phyloP scores from a whole-genome alignment of 2,888 invertebrate genomes.

The Pardosa pseudoannulata region DNA sequence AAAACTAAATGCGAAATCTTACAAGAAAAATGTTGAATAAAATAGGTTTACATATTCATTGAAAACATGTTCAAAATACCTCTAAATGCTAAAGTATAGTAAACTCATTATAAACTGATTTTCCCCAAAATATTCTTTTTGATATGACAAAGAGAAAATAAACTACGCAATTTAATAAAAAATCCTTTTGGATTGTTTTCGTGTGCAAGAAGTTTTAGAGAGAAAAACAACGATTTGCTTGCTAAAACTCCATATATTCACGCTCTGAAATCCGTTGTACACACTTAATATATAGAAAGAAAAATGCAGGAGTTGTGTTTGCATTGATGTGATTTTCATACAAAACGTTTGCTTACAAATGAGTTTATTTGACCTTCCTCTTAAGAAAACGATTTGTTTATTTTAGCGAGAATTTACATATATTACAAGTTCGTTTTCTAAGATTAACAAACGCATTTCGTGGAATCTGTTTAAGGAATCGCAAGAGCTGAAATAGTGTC shows the following conservation, averaged over 20 bases:
- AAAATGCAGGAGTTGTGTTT: background rate
- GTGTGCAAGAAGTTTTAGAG: background rate
- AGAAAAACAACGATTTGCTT: background rate
- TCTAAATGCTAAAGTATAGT: too few species aligned
- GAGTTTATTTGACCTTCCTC: conserved; percentile 51
- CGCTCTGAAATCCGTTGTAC: background rate
- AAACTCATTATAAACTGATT: background rate
- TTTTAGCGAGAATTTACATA: conserved; percentile 27
- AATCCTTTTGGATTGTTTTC: background rate
- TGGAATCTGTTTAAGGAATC: conserved; percentile 30
- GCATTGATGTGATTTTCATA: conserved; percentile 33
- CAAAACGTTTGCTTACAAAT: conserved; percentile 35
- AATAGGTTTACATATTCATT: background rate
- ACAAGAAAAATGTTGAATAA: background rate
- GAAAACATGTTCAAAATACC: background rate
- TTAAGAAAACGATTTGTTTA: conserved; percentile 10
- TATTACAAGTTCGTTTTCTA: conserved; percentile 40
- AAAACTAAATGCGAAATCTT: background rate
- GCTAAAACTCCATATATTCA: background rate
- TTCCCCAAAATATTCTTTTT: background rate
- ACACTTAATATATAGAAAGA: background rate
- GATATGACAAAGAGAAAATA: too few species aligned
- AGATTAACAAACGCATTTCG: conserved; percentile 31
- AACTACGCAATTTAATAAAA: background rate
- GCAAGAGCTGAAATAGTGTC: background rate